Percentiles rank a stretch among this genome's conserved stretches.
These are phyloP conservation scores for Cyphomyrus discorhynchus DNA, from an alignment of 2,113 vertebrate species.

Conservation along the genomic window DNA sequence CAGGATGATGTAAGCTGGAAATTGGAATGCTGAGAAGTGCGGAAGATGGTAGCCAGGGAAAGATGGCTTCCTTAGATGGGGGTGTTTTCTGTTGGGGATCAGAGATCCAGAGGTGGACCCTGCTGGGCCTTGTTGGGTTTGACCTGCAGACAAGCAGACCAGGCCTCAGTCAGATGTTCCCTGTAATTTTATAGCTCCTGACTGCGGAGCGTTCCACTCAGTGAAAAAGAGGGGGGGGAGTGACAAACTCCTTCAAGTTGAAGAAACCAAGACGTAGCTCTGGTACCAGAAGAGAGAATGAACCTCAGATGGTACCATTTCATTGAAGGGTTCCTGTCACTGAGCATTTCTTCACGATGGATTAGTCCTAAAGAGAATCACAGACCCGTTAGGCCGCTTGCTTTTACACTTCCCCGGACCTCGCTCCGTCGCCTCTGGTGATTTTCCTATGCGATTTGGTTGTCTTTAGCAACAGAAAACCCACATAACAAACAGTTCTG, in stretches of 20 bases:
- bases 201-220: neutral
- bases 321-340: neutral
- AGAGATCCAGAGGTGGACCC: neutral
- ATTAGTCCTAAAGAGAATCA: neutral
- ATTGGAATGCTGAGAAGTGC: neutral
- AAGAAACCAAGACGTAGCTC: neutral
- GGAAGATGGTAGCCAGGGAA: neutral
- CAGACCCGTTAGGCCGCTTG: neutral
- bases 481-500: neutral
- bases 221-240: neutral
- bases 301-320: neutral
- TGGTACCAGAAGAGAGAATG: neutral
- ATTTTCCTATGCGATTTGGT: neutral
- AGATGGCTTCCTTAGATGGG: neutral
- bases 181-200: neutral
- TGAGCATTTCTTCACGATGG: neutral
- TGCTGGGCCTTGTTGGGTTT: neutral
- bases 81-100: neutral
- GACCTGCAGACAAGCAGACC: neutral
- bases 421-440: neutral
- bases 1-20: conserved; percentile 11
- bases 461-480: conserved; percentile 3
- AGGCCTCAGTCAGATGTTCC: neutral
- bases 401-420: neutral
- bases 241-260: neutral